Evolutionary conservation across 2,888 invertebrate species (phyloP).

Genomic region (Ophion ventricosus): DNA sequence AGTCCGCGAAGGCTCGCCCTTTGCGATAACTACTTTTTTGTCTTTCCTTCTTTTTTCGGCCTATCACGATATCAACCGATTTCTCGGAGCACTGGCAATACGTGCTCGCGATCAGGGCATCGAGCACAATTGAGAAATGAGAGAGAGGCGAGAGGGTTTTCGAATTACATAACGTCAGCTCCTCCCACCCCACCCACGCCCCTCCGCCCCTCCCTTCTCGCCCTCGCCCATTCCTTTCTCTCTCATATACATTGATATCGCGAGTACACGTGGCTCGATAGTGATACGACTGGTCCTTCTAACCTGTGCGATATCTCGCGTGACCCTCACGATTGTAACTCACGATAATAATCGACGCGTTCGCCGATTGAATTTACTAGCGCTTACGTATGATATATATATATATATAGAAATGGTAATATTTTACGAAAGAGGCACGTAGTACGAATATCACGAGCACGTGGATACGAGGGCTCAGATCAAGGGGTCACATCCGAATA

Average conservation of each 20-base stretch:
- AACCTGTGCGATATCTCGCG: slow-evolving; percentile 53
- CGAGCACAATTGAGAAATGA: slow-evolving; percentile 38
- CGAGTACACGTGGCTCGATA: slow-evolving; percentile 1
- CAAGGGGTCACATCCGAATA: too few relatives aligned
- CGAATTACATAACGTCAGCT: slow-evolving; percentile 39
- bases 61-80: slow-evolving; percentile 9
- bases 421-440: slow-evolving; percentile 26
- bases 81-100: slow-evolving; percentile 10
- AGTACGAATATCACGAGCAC: slow-evolving; percentile 13
- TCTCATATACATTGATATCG: neutral
- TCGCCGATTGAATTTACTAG: slow-evolving; percentile 62
- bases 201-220: too few relatives aligned
- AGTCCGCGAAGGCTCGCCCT: too few relatives aligned
- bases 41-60: slow-evolving; percentile 2
- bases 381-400: slow-evolving; percentile 34
- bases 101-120: slow-evolving; percentile 17
- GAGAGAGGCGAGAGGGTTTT: slow-evolving; percentile 18
- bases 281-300: slow-evolving; percentile 12
- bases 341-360: slow-evolving; percentile 64
- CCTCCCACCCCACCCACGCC: neutral
- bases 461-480: slow-evolving; percentile 31
- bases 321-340: slow-evolving; percentile 61
- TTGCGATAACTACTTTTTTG: too few relatives aligned
- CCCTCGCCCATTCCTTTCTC: too few relatives aligned
- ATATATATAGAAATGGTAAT: slow-evolving; percentile 31